Evolutionary conservation across 2,113 vertebrate species (phyloP).

Genomic region (Suricata suricatta): DNA sequence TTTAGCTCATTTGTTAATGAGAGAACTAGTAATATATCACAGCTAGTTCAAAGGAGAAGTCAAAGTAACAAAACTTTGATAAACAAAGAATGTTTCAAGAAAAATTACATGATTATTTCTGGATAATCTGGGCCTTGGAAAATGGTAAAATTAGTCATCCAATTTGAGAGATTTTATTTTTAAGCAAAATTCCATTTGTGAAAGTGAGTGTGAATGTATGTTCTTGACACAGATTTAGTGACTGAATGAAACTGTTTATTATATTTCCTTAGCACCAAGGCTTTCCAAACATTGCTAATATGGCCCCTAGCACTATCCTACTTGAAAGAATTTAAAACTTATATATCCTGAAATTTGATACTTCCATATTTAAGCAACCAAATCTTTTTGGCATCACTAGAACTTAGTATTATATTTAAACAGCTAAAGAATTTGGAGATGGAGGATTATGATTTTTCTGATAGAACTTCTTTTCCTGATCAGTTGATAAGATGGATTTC

Average conservation of each 20-base stretch:
- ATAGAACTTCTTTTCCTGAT: neutral
- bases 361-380: neutral
- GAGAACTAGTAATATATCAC: neutral
- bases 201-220: neutral
- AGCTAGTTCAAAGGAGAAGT: neutral
- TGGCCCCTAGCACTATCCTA: neutral
- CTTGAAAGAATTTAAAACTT: neutral
- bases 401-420: neutral
- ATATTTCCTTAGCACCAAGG: neutral
- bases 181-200: neutral
- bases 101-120: neutral
- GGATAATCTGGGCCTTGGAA: neutral
- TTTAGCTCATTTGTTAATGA: neutral
- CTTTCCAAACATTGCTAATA: neutral
- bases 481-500: neutral
- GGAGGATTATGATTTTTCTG: neutral
- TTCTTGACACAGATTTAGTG: neutral
- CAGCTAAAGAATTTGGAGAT: neutral
- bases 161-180: neutral
- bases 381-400: neutral
- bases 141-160: neutral
- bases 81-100: neutral
- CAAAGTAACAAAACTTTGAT: neutral
- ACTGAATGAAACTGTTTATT: neutral
- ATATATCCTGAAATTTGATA: neutral